phyloP scores from a whole-genome alignment of 2,888 invertebrate genomes.

The Drosophila phalerata region DNA sequence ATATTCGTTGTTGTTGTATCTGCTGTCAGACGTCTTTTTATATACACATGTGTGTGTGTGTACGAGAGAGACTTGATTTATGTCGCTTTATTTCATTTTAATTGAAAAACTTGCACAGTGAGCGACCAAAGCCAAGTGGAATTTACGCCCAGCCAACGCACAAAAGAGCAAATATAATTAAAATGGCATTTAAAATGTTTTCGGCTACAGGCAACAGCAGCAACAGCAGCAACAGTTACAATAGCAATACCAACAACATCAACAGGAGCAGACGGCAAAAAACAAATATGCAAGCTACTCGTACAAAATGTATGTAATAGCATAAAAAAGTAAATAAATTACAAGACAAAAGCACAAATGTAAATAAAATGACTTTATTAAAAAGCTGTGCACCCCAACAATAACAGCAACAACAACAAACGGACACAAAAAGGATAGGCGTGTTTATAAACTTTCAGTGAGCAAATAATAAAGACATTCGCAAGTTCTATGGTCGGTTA shows the following conservation, averaged over 20 bases:
- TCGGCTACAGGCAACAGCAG: constrained; percentile 53
- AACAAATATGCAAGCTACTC: constrained; percentile 56
- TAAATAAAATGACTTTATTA: constrained; percentile 72
- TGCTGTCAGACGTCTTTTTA: constrained; percentile 48
- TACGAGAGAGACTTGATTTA: constrained; percentile 63
- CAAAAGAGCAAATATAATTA: constrained; percentile 75
- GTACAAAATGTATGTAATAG: constrained; percentile 48
- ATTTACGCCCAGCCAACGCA: constrained; percentile 47
- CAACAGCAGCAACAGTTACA: constrained; percentile 17
- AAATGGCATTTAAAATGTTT: constrained; percentile 79
- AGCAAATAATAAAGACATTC: constrained; percentile 72
- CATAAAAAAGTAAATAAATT: constrained; percentile 67
- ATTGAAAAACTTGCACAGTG: constrained; percentile 73
- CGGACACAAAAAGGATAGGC: constrained; percentile 52
- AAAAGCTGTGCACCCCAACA: constrained; percentile 48
- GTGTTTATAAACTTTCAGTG: constrained; percentile 69
- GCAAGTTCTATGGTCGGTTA: constrained; percentile 27
- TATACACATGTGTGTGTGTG: constrained; percentile 33
- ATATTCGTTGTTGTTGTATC: constrained; percentile 13
- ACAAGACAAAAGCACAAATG: constrained; percentile 69
- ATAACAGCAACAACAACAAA: constrained; percentile 4
- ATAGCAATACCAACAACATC: constrained; percentile 24
- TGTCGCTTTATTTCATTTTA: constrained; percentile 80
- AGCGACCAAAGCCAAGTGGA: constrained; percentile 47
- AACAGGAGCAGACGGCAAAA: constrained; percentile 32